Conservation (phyloP, 2,113 vertebrate genomes). For the Hyaena hyaena region DNA sequence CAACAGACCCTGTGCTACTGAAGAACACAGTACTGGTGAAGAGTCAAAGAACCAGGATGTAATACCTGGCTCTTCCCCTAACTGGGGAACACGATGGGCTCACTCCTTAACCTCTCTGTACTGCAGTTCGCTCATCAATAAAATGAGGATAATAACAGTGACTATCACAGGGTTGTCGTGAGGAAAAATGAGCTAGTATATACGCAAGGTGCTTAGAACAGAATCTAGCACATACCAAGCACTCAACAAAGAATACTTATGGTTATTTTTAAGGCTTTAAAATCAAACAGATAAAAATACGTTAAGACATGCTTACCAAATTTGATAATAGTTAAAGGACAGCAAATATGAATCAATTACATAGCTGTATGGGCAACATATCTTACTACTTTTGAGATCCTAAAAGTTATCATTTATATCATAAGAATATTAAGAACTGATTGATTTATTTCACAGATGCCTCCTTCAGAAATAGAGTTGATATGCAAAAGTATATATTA, state of each 20-base stretch:
- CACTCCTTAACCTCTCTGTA: not conserved
- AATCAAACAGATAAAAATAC: slow-evolving; percentile 17
- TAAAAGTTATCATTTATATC: slow-evolving; percentile 6
- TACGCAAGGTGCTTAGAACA: not conserved
- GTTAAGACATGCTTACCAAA: not conserved
- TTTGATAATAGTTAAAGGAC: not conserved
- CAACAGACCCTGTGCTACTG: not conserved
- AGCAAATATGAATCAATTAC: not conserved
- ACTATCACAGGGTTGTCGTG: not conserved
- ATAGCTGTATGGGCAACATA: not conserved
- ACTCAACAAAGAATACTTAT: not conserved
- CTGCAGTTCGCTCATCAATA: not conserved
- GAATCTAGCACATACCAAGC: not conserved
- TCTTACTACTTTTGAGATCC: slow-evolving; percentile 28
- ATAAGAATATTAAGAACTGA: slow-evolving; percentile 32
- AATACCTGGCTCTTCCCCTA: not conserved
- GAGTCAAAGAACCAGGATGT: not conserved
- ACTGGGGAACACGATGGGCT: not conserved
- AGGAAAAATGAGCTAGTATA: not conserved
- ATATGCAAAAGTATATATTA: not conserved
- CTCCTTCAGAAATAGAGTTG: not conserved
- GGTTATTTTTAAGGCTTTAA: not conserved
- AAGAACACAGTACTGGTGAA: not conserved
- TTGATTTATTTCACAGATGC: not conserved
- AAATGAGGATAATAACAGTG: not conserved